Evolutionary conservation across 2,113 vertebrate species (phyloP).

Genomic region (Channa argus): DNA sequence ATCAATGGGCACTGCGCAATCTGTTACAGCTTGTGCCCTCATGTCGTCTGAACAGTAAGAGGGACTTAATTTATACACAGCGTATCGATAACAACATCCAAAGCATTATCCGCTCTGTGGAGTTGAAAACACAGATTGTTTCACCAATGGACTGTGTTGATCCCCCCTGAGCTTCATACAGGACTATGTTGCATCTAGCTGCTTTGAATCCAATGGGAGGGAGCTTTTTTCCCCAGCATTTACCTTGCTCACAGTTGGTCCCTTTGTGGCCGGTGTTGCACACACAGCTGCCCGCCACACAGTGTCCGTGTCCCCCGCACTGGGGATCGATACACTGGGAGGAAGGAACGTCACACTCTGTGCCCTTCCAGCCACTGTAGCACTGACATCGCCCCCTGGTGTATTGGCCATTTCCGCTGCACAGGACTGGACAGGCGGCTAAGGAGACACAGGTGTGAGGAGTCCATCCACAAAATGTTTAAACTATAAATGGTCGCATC

Average conservation of each 20-base stretch:
- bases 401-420: conserved; percentile 97
- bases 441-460: conserved; percentile 5
- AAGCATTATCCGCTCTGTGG: conserved; percentile 75
- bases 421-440: conserved; percentile 93
- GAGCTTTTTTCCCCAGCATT: conserved; percentile 17
- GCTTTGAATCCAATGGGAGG: conserved; percentile 25
- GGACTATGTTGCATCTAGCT: conserved; percentile 20
- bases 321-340: conserved; percentile 93
- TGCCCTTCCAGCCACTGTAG: conserved; percentile 98
- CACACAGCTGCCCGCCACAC: conserved; percentile 92
- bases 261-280: conserved; percentile 97
- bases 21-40: conserved; percentile 62
- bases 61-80: conserved; percentile 74
- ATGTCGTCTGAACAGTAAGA: conserved; percentile 53
- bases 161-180: conserved; percentile 38
- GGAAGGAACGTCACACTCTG: conserved; percentile 92
- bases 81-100: conserved; percentile 76
- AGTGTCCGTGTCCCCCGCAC: conserved; percentile 93
- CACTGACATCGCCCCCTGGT: conserved; percentile 97
- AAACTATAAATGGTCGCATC: neutral
- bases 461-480: neutral
- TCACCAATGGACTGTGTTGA: conserved; percentile 56
- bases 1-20: conserved; percentile 44
- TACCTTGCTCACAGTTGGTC: conserved; percentile 95
- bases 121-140: conserved; percentile 80